phyloP scores from a whole-genome alignment of 1,140 invertebrate genomes.

The Bombus confusus region DNA sequence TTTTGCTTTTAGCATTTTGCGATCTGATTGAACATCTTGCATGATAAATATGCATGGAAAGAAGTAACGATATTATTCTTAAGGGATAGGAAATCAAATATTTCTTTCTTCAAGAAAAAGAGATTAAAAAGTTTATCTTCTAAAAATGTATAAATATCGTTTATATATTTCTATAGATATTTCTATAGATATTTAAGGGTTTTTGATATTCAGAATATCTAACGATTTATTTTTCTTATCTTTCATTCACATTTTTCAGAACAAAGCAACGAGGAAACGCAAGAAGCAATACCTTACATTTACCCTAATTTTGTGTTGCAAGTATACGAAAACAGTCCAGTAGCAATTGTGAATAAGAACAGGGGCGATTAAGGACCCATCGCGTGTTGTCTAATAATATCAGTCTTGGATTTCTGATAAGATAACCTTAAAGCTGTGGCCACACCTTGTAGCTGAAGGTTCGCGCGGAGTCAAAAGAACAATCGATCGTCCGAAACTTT shows the following conservation, averaged over 20 bases:
- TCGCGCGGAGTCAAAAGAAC: not conserved
- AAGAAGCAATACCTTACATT: not conserved
- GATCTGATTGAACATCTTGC: not conserved
- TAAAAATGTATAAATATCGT: not conserved
- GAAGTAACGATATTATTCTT: not conserved
- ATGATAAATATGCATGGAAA: too few species aligned
- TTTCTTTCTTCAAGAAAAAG: not conserved
- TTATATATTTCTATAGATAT: too few species aligned
- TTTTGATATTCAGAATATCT: not conserved
- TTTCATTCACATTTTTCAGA: not conserved
- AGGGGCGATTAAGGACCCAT: not conserved
- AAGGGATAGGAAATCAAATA: not conserved
- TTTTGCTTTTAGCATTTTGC: not conserved
- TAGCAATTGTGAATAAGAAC: not conserved
- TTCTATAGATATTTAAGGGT: too few species aligned
- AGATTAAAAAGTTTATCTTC: not conserved
- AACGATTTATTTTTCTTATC: not conserved
- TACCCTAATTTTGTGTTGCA: not conserved
- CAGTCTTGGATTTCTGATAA: slow-evolving; percentile 26
- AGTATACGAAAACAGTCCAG: not conserved
- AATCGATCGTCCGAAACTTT: slow-evolving; percentile 11
- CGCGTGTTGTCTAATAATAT: slow-evolving; percentile 25
- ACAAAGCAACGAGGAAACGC: not conserved
- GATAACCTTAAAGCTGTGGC: slow-evolving; percentile 30
- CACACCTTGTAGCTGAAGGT: slow-evolving; percentile 42